Conservation (phyloP, 2,888 invertebrate species). For the Halocaridina rubra region DNA sequence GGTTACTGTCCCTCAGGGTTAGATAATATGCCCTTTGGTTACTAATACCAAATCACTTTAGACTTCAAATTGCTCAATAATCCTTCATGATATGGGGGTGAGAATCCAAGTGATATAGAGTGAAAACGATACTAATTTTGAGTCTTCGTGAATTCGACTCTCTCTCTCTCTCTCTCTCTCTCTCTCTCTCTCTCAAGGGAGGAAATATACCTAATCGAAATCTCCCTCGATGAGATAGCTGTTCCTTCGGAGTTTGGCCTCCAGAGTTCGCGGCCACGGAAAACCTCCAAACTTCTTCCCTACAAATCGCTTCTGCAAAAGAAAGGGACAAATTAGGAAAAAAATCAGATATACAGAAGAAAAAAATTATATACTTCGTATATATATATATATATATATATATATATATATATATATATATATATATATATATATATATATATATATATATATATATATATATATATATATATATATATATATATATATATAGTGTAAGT, state of each 20-base stretch:
- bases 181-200: neutral
- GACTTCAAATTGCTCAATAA: too few species aligned
- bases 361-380: neutral
- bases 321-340: too few species aligned
- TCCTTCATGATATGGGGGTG: too few species aligned
- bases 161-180: neutral
- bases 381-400: neutral
- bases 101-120: too few species aligned
- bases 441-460: neutral
- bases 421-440: neutral
- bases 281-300: neutral
- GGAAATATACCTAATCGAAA: constrained; percentile 10
- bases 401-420: neutral
- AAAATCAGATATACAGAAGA: too few species aligned
- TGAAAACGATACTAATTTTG: too few species aligned
- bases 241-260: neutral
- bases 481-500: neutral
- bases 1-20: too few species aligned
- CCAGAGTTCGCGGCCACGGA: neutral
- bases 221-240: neutral
- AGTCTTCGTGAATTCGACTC: too few species aligned
- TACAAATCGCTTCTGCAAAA: neutral
- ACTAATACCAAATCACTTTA: too few species aligned
- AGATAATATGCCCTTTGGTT: too few species aligned
- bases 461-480: neutral